Evolutionary conservation across 2,888 invertebrate species (phyloP).

Genomic region (Meta bourneti): DNA sequence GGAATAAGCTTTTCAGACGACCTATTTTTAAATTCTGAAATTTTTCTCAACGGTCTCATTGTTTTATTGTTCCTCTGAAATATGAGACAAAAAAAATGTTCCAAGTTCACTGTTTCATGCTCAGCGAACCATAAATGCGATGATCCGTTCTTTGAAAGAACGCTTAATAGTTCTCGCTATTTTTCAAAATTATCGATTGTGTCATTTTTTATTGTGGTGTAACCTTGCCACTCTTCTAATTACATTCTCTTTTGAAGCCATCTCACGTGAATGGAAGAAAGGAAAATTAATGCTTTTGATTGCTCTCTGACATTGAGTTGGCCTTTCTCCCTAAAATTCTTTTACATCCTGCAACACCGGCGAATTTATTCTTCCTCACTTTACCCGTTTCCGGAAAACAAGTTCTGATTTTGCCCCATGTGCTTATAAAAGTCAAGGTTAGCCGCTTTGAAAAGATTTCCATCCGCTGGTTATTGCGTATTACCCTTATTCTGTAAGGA

Average conservation of each 20-base stretch:
- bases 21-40: too few species aligned
- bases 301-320: slow-evolving; percentile 17
- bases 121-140: background rate
- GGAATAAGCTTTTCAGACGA: too few species aligned
- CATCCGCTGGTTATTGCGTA: background rate
- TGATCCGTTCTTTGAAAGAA: background rate
- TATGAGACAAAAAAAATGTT: background rate
- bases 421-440: slow-evolving; percentile 35
- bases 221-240: slow-evolving; percentile 18
- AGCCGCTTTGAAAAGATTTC: slow-evolving; percentile 34
- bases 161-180: background rate
- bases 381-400: slow-evolving; percentile 26
- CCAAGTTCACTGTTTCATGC: background rate
- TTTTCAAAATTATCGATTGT: slow-evolving; percentile 9
- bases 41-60: too few species aligned
- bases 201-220: background rate
- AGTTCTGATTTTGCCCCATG: background rate
- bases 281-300: slow-evolving; percentile 7
- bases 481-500: too few species aligned
- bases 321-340: slow-evolving; percentile 30
- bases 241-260: slow-evolving; percentile 17
- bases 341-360: slow-evolving; percentile 7
- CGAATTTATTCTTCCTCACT: slow-evolving; percentile 21
- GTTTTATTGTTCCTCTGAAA: too few species aligned
- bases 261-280: slow-evolving; percentile 28